Conservation (phyloP, 2,888 invertebrate species). For the Sphecodes monilicornis region DNA sequence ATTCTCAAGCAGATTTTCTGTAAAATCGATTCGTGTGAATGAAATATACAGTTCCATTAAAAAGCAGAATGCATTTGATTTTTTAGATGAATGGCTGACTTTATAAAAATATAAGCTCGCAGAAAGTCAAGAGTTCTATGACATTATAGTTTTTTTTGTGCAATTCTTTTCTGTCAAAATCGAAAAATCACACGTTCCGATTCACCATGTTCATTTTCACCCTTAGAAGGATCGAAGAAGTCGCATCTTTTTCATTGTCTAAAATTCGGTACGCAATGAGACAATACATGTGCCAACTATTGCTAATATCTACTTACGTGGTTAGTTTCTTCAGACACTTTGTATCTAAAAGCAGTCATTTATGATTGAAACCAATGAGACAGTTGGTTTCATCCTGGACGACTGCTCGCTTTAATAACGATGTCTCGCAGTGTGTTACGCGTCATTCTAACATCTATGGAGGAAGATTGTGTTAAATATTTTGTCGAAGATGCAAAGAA, state of each 20-base stretch:
- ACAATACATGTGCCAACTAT: neutral
- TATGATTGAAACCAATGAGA: neutral
- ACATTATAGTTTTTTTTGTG: neutral
- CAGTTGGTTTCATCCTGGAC: neutral
- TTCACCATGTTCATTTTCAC: neutral
- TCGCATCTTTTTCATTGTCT: neutral
- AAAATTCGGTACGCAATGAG: neutral
- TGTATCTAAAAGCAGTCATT: neutral
- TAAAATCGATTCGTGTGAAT: neutral
- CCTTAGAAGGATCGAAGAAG: neutral
- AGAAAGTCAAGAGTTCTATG: neutral
- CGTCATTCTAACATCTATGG: constrained; percentile 41
- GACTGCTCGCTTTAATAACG: neutral
- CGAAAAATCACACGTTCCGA: neutral
- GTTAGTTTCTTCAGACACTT: neutral
- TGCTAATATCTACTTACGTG: neutral
- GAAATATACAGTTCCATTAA: too few relatives aligned
- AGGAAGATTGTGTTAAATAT: constrained; percentile 49
- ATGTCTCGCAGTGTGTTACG: neutral
- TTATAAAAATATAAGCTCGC: neutral
- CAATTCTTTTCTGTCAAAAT: neutral
- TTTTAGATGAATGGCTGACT: neutral
- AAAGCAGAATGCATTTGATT: too few relatives aligned
- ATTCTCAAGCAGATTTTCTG: neutral
- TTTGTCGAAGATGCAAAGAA: neutral